A percentile compares a stretch with the other conserved stretches of the same genome.
These are phyloP conservation scores for Rousettus madagascariensis DNA, from an alignment of 2,797 vertebrate species.

Conservation along the genomic window DNA sequence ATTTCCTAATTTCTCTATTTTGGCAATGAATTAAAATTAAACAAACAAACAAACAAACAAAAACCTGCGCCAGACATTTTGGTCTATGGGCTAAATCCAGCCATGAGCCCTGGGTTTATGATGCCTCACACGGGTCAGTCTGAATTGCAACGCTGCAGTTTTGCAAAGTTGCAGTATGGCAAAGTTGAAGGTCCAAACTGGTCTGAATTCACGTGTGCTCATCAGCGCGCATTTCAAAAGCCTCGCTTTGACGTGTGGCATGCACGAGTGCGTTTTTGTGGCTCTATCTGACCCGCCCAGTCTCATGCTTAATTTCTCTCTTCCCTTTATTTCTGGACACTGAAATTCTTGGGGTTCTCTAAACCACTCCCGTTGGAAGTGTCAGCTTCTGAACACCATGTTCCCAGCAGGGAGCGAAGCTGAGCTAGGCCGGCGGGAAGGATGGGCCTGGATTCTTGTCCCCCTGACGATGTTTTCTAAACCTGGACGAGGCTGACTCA, in stretches of 20 bases:
- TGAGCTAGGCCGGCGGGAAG: background rate
- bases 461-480: background rate
- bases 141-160: background rate
- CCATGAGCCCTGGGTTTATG: fast-evolving
- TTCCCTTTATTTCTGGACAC: slow-evolving; percentile 2
- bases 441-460: background rate
- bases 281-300: background rate
- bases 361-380: background rate
- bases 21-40: background rate
- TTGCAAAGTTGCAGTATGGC: too few relatives aligned
- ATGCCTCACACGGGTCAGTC: background rate
- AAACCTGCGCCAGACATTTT: background rate
- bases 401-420: background rate
- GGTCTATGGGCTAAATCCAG: background rate
- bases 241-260: fast-evolving
- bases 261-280: background rate
- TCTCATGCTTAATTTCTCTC: background rate
- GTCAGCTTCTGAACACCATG: background rate
- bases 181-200: background rate
- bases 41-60: background rate
- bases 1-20: slow-evolving; percentile 43
- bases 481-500: background rate
- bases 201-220: fast-evolving
- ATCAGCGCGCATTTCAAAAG: background rate
- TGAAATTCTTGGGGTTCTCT: background rate